Evolutionary conservation across 2,113 vertebrate genomes (phyloP).

Genomic region (Seriola quinqueradiata): DNA sequence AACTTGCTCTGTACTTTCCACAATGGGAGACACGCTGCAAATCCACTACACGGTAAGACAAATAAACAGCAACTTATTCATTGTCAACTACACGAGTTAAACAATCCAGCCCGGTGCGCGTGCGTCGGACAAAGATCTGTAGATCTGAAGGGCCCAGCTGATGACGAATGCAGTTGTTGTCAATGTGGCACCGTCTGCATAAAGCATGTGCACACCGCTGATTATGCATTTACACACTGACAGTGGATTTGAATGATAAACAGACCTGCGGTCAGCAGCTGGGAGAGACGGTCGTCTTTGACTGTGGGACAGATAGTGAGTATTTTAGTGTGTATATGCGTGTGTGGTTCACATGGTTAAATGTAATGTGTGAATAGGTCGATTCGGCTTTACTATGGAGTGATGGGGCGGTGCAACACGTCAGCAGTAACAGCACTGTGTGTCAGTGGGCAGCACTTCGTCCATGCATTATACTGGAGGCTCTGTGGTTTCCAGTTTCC

Average conservation of each 20-base stretch:
- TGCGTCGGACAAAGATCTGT: background rate
- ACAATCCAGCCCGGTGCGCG: background rate
- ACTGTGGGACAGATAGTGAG: background rate
- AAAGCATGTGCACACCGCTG: slow-evolving; percentile 16
- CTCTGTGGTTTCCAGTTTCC: background rate
- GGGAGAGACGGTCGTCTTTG: background rate
- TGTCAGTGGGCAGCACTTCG: slow-evolving; percentile 11
- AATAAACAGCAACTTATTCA: background rate
- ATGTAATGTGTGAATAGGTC: background rate
- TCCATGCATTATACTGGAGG: background rate
- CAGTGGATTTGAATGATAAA: background rate
- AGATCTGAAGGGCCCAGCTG: slow-evolving; percentile 13
- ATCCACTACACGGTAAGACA: slow-evolving; percentile 95
- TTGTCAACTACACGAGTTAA: background rate
- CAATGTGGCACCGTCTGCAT: slow-evolving; percentile 68
- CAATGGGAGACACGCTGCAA: slow-evolving; percentile 90
- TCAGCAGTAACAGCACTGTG: slow-evolving; percentile 84
- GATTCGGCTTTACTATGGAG: slow-evolving; percentile 28
- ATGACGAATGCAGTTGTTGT: slow-evolving; percentile 53
- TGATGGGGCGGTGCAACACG: slow-evolving; percentile 86
- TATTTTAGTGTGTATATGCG: background rate
- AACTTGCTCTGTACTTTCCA: slow-evolving; percentile 86
- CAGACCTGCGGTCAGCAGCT: background rate
- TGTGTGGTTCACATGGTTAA: background rate
- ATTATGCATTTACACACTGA: background rate